These are phyloP conservation scores for Clistopyga incitator DNA, from an alignment of 2,888 invertebrate species.

Conservation along the genomic window DNA sequence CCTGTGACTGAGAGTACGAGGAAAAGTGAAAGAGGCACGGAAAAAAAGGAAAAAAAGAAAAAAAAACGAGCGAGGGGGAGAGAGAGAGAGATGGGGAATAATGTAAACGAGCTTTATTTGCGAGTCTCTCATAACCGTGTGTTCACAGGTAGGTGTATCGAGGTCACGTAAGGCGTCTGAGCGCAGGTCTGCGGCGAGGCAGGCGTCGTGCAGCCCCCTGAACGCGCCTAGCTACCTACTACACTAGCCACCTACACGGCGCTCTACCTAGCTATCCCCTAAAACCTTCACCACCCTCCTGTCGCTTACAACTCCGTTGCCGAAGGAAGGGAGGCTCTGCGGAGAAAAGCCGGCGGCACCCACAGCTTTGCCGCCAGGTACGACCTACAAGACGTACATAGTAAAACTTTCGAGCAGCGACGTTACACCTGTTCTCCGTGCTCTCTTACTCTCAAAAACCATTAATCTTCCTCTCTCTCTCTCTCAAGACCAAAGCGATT, in stretches of 20 bases:
- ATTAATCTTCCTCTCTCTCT: constrained; percentile 13
- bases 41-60: neutral
- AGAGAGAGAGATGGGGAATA: neutral
- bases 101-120: constrained; percentile 1
- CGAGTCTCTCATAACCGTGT: constrained; percentile 28
- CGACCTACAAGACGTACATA: constrained; percentile 62
- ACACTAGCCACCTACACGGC: constrained; percentile 47
- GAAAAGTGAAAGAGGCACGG: constrained; percentile 13
- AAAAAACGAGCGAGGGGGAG: too few relatives aligned
- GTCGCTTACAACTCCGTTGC: constrained; percentile 1
- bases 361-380: constrained; percentile 61
- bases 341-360: constrained; percentile 32
- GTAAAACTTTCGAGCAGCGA: constrained; percentile 57
- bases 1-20: neutral
- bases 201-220: constrained; percentile 63
- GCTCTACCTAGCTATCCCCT: constrained; percentile 38
- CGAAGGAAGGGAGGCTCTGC: constrained; percentile 20
- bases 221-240: constrained; percentile 45
- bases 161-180: constrained; percentile 73
- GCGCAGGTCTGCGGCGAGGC: constrained; percentile 73
- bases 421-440: constrained; percentile 53
- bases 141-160: constrained; percentile 73
- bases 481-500: neutral
- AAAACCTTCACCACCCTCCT: constrained; percentile 45
- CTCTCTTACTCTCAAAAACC: constrained; percentile 3